Base-by-base conservation (phyloP, 2,113 vertebrate genomes). In the Chlorodrepanis virens region DNA sequence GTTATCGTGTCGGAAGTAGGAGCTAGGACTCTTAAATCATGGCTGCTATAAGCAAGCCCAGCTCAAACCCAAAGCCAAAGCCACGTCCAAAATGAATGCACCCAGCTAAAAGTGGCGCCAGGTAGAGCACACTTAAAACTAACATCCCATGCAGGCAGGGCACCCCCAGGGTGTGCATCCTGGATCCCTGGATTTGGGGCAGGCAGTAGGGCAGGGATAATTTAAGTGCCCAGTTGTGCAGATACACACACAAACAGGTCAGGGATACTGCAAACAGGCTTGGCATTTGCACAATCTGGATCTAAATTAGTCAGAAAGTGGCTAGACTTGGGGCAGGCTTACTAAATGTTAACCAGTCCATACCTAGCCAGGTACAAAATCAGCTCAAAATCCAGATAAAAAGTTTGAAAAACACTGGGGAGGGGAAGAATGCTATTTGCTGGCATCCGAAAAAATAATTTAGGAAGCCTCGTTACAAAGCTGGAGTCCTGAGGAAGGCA, bases 101-200 rank as follows among this genome's bases (percentile, higher is more conserved):
- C n/a, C 23, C 52, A 5, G 5, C 22, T 22, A 1, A 83, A 70
- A 4, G 2, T 2, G 23, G 12, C 49, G 7, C 14, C 25, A 3
- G 31, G 5, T 2, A 5, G 22, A 25, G 63, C 57, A 11, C 17
- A 0, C 10, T 4, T 35, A 14, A 70, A 25, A 19, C 22, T 4
- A 23, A 52, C 54, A 23, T 4, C 9, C 47, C 0, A 0, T 5
- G n/a, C 71, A n/a, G 78, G 49, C 29, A 21, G n/a, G 53, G 35
- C 29, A 9, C 69, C 83, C 31, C 39, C 0, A 5, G 15, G 17
- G 31, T 61, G 37, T 10, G 21, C 2, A 8, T 29, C 39, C 79
- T 42, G 44, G 39, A 12, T 27, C 27, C 45, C 23, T 28, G 10
- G n/a, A 49, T 78, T 78, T 8, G 27, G 45, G 33, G 56, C 4